These are phyloP conservation scores for Riptortus pedestris DNA, from an alignment of 1,140 invertebrate genomes.

Conservation along the genomic window DNA sequence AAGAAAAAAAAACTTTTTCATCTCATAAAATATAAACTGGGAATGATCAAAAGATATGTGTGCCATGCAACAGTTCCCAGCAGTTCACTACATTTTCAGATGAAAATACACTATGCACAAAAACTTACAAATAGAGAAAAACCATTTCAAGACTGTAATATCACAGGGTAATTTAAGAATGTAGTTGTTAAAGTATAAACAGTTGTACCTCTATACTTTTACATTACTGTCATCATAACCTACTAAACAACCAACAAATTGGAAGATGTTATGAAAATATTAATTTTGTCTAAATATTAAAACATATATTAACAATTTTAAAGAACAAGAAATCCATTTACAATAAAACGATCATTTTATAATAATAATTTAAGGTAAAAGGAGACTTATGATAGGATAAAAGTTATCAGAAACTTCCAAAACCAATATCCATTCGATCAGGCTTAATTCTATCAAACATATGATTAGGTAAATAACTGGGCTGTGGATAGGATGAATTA, in stretches of 20 bases:
- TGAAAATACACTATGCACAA: conserved; percentile 1
- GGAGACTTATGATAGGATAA: conserved; percentile 13
- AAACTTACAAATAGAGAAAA: conserved; percentile 14
- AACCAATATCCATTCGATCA: conserved; percentile 41
- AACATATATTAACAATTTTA: conserved; percentile 23
- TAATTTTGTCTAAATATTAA: conserved; percentile 27
- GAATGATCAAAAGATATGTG: conserved; percentile 13
- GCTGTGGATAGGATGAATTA: conserved; percentile 39
- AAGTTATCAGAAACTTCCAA: conserved; percentile 45
- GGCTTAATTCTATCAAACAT: conserved; percentile 39
- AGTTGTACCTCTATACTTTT: conserved; percentile 8
- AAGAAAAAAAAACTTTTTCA: not conserved
- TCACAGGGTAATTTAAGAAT: conserved; percentile 27
- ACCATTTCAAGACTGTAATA: conserved; percentile 20
- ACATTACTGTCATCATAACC: conserved; percentile 8
- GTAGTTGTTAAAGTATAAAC: conserved; percentile 23
- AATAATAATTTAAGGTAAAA: conserved; percentile 18
- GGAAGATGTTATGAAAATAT: conserved; percentile 27
- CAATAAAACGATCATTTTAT: conserved; percentile 17
- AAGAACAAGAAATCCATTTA: conserved; percentile 21
- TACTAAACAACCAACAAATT: conserved; percentile 24
- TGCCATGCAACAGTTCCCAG: conserved; percentile 11
- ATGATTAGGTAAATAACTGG: conserved; percentile 40
- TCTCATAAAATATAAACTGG: not conserved
- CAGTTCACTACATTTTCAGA: not conserved